A percentile compares a stretch with the other conserved stretches of the same genome.
These are phyloP conservation scores for Lathamus discolor DNA, from an alignment of 2,113 vertebrate genomes.

Conservation along the genomic window DNA sequence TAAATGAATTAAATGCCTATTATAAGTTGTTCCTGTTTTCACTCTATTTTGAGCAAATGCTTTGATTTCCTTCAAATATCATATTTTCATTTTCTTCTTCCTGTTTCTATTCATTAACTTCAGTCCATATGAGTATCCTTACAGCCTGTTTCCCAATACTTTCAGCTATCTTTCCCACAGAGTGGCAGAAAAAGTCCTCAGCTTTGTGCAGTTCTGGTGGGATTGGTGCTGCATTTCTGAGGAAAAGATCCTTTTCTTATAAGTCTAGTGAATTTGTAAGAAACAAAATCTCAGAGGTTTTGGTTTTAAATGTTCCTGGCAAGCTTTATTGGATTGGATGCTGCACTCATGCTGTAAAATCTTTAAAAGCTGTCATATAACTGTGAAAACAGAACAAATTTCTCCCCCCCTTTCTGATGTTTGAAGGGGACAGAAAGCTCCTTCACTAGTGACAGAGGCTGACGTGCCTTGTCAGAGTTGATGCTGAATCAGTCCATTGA, in stretches of 20 bases:
- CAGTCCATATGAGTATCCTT: background rate
- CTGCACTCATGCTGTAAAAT: background rate
- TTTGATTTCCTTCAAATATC: background rate
- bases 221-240: background rate
- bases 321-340: slow-evolving; percentile 37
- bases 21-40: background rate
- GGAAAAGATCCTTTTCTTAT: background rate
- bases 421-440: background rate
- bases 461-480: background rate
- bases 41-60: background rate
- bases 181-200: background rate
- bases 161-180: background rate
- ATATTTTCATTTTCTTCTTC: background rate
- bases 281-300: background rate
- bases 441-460: background rate
- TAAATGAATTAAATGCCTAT: background rate
- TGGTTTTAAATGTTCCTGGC: slow-evolving; percentile 4
- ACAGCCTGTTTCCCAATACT: background rate
- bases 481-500: background rate
- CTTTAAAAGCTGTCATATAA: slow-evolving; percentile 23
- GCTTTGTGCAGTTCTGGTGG: background rate
- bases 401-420: background rate
- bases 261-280: background rate
- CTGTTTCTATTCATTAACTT: background rate
- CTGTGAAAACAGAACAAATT: slow-evolving; percentile 1